Evolutionary conservation across 2,888 invertebrate species (phyloP).

Genomic region (Erebia palarica): DNA sequence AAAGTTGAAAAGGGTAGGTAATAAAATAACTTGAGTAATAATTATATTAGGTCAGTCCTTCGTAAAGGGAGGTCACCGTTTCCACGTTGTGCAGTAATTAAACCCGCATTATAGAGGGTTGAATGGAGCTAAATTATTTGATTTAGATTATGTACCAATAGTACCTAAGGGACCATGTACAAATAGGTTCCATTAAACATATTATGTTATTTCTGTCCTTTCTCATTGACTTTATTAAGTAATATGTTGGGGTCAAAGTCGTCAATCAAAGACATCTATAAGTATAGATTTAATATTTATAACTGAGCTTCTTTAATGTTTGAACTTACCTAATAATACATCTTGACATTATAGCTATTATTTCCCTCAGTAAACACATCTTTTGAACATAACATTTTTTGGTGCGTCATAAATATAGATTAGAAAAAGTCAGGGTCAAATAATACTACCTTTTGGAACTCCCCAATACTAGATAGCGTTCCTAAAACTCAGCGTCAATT

Average conservation of each 20-base stretch:
- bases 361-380: too few species aligned
- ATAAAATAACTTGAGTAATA: background rate
- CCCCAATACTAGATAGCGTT: too few species aligned
- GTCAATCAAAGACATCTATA: too few species aligned
- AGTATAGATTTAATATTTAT: too few species aligned
- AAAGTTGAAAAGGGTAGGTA: conserved; percentile 6
- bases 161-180: background rate
- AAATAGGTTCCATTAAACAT: background rate
- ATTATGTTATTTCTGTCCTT: too few species aligned
- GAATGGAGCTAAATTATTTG: conserved; percentile 17
- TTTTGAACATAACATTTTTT: background rate
- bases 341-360: too few species aligned
- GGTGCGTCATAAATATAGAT: background rate
- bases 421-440: background rate
- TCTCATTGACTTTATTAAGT: too few species aligned
- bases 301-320: too few species aligned
- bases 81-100: conserved; percentile 14
- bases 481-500: background rate
- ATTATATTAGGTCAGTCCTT: background rate
- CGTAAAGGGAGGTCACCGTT: conserved; percentile 9
- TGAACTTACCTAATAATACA: too few species aligned
- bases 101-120: conserved; percentile 17
- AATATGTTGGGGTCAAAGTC: too few species aligned
- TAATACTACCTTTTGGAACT: background rate
- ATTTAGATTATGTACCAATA: conserved; percentile 11